Evolutionary conservation across 2,113 vertebrate species (phyloP).

Genomic region (Carassius carassius): DNA sequence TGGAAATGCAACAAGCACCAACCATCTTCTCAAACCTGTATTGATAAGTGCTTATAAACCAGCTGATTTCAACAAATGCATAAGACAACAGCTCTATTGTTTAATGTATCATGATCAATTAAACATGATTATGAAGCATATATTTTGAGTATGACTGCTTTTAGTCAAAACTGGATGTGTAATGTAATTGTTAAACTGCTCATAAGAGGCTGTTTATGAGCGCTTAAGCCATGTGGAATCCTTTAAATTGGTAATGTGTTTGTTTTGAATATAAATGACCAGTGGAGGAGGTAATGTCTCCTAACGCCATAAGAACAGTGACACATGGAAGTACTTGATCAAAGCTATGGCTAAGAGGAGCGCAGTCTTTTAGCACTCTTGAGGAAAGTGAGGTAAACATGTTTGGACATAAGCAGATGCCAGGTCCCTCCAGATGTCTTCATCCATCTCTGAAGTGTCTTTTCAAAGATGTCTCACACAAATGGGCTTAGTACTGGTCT

Average conservation of each 20-base stretch:
- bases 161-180: neutral
- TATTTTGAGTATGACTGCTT: neutral
- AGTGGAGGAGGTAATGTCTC: constrained; percentile 40
- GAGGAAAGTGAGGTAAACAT: constrained; percentile 68
- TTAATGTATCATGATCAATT: no score
- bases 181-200: neutral
- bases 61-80: no score
- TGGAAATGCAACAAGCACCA: neutral
- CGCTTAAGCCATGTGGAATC: neutral
- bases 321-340: constrained; percentile 64
- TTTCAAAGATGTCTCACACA: constrained; percentile 68
- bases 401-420: constrained; percentile 74
- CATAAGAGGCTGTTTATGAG: neutral
- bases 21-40: neutral
- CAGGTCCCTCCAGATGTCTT: constrained; percentile 76
- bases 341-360: constrained; percentile 65
- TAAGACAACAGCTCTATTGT: no score
- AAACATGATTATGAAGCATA: neutral
- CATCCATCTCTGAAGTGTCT: constrained; percentile 64
- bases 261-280: constrained; percentile 34
- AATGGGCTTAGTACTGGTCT: constrained; percentile 64
- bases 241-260: constrained; percentile 38
- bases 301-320: constrained; percentile 42
- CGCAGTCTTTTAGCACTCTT: constrained; percentile 65
- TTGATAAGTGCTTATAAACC: no score